phyloP scores from a whole-genome alignment of 2,113 vertebrate genomes.

The Barnardius zonarius region DNA sequence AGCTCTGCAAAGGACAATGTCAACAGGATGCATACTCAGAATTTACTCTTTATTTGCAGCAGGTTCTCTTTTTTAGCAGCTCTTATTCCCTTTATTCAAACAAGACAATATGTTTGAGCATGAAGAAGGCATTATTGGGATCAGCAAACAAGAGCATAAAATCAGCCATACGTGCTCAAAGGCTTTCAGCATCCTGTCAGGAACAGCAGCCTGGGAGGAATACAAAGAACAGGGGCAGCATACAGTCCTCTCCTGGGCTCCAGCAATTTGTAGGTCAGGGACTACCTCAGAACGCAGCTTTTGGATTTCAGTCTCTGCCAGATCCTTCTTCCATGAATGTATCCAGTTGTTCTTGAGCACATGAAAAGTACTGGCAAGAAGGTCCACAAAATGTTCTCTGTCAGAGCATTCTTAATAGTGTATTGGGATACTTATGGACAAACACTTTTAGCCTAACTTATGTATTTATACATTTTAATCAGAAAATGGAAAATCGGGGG shows the following conservation, averaged over 20 bases:
- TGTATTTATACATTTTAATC: not conserved
- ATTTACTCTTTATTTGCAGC: not conserved
- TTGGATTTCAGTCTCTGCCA: not conserved
- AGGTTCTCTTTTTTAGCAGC: not conserved
- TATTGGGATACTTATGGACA: not conserved
- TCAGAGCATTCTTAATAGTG: not conserved
- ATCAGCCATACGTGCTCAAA: fast-evolving
- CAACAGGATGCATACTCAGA: not conserved
- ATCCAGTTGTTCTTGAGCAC: not conserved
- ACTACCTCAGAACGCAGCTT: not conserved
- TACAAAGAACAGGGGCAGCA: not conserved
- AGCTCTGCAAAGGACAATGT: not conserved
- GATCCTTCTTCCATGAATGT: not conserved
- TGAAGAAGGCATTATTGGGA: not conserved
- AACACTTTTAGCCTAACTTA: not conserved
- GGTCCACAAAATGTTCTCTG: not conserved
- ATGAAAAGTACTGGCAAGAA: not conserved
- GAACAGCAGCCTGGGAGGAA: not conserved
- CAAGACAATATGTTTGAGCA: not conserved
- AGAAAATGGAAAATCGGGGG: not conserved
- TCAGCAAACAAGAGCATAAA: not conserved
- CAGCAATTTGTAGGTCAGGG: not conserved
- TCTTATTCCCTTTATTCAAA: not conserved
- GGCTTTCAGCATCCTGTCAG: not conserved
- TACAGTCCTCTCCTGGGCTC: not conserved